Conservation (phyloP, 2,888 invertebrate species). For the Rhingia campestris region DNA sequence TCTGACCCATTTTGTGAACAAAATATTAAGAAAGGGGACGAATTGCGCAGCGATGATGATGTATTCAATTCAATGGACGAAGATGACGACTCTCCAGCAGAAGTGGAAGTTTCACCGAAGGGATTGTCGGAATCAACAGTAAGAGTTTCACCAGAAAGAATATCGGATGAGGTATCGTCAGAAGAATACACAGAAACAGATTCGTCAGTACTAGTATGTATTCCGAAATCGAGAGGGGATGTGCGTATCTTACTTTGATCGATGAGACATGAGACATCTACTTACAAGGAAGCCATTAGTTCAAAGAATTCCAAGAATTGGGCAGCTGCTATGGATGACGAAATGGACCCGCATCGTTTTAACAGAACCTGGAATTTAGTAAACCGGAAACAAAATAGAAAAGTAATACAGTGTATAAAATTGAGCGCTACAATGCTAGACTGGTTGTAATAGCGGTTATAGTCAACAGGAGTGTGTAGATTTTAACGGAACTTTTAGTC, state of each 20-base stretch:
- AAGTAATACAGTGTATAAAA: slow-evolving; percentile 64
- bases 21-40: too few species aligned
- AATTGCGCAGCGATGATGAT: too few species aligned
- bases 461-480: slow-evolving; percentile 76
- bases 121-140: neutral
- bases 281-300: too few species aligned
- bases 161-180: neutral
- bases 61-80: neutral
- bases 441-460: slow-evolving; percentile 77
- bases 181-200: too few species aligned
- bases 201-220: neutral
- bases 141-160: neutral
- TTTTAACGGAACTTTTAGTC: slow-evolving; percentile 78
- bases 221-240: neutral
- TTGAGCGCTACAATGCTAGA: slow-evolving; percentile 75
- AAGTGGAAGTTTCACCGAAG: neutral
- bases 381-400: slow-evolving; percentile 49
- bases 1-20: too few species aligned
- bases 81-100: too few species aligned
- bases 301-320: slow-evolving; percentile 63
- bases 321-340: slow-evolving; percentile 72
- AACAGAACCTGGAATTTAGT: slow-evolving; percentile 69
- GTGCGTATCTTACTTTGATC: slow-evolving; percentile 50
- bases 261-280: too few species aligned
- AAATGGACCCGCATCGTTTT: slow-evolving; percentile 50